These are phyloP conservation scores for Steinernema carpocapsae DNA, from an alignment of 2,888 invertebrate genomes.

Conservation along the genomic window DNA sequence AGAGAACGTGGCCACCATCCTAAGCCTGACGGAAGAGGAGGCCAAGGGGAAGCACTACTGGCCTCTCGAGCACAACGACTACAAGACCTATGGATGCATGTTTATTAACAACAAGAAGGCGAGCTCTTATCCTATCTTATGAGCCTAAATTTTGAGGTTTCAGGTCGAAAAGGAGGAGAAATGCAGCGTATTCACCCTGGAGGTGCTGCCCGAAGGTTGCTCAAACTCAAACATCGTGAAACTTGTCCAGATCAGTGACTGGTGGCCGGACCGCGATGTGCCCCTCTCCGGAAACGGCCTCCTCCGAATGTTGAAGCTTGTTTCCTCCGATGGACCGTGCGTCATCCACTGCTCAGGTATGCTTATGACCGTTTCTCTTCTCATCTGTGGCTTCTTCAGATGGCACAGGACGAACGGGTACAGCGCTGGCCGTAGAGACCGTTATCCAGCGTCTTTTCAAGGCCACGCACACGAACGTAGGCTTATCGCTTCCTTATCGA, in stretches of 20 bases:
- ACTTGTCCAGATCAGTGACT: constrained; percentile 39
- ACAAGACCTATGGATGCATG: constrained; percentile 41
- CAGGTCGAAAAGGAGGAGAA: constrained; percentile 37
- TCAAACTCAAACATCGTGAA: constrained; percentile 40
- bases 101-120: constrained; percentile 42
- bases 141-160: background rate
- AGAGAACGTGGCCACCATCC: constrained; percentile 39
- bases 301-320: constrained; percentile 39
- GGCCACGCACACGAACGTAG: background rate
- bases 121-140: background rate
- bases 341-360: constrained; percentile 10
- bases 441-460: background rate
- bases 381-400: too few relatives aligned
- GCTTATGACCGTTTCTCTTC: too few relatives aligned
- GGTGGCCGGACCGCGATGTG: constrained; percentile 43
- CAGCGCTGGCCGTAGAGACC: background rate
- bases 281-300: constrained; percentile 35
- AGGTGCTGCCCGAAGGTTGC: constrained; percentile 46
- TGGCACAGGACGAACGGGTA: background rate
- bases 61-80: constrained; percentile 41
- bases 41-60: constrained; percentile 44
- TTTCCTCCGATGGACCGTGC: background rate
- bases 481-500: background rate
- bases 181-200: constrained; percentile 39
- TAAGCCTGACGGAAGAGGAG: constrained; percentile 42